Conservation (phyloP, 2,113 vertebrate species). For the Numida meleagris region DNA sequence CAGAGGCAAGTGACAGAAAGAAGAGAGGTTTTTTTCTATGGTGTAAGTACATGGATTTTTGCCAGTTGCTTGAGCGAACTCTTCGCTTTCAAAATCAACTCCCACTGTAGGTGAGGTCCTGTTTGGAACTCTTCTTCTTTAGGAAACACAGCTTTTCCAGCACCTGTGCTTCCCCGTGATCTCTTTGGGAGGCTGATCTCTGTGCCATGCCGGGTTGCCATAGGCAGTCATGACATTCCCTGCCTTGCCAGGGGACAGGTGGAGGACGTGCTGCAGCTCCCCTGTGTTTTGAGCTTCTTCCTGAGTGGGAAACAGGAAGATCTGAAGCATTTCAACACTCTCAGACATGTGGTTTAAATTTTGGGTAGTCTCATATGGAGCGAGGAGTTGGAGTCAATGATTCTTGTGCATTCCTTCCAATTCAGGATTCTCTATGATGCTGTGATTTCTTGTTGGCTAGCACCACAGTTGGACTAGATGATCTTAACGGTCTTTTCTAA, state of each 20-base stretch:
- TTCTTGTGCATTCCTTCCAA: neutral
- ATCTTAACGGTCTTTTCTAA: no score
- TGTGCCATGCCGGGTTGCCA: neutral
- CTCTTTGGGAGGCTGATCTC: neutral
- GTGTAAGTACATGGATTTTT: neutral
- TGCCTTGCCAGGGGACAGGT: no score
- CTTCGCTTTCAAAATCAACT: neutral
- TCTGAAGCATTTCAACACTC: neutral
- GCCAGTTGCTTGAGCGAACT: neutral
- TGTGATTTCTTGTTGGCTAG: neutral
- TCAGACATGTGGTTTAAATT: neutral
- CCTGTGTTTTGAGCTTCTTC: neutral
- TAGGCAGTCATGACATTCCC: neutral
- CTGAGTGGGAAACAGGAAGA: neutral
- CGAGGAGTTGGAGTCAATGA: neutral
- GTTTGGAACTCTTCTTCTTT: neutral
- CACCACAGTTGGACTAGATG: no score
- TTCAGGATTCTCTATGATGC: neutral
- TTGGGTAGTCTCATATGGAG: neutral
- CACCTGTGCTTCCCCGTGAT: neutral
- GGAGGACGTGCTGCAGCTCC: neutral
- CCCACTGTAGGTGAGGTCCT: neutral
- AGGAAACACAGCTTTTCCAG: neutral
- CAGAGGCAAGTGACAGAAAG: neutral
- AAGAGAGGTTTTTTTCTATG: neutral